Evolutionary conservation across 1,140 invertebrate species (phyloP), one percentile per base, ranked within the genome.

Genomic region (Tetramorium simillimum): DNA sequence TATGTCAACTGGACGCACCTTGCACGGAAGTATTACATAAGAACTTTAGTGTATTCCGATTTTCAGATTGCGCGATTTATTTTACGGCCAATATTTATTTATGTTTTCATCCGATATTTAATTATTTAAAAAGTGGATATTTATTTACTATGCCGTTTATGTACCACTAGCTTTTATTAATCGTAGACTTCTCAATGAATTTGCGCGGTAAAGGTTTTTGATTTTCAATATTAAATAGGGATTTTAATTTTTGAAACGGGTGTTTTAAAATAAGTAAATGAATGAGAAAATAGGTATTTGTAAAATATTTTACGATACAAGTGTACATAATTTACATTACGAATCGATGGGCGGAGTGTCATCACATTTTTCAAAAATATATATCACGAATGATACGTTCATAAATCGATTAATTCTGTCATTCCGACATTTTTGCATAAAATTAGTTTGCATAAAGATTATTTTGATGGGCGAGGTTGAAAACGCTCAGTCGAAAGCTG

Each of bases 21-120:
- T 46, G 24, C 62, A 67, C 9, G 37, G 16, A 70, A 81, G 37
- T 56, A 33, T 78, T 65, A 70, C 4, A 4, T 53, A 80, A 81
- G 43, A 46, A 46, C 24, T n/a, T 56, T 4, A 43, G 33, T 43
- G 62, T 16, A 46, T 63, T 28, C 10, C 21, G 12, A 28, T 43
- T 43, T 77, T 62, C 14, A 43, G 10, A 62, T 43, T 43, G 16
- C 7, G n/a, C 40, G 0, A 28, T 37, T 63, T 77, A 37, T 46
- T n/a, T 46, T 43, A 33, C 4, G 3, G 7, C 9, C 7, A 28
- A 37, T 76, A 76, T 43, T n/a, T 53, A n/a, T 9, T 43, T 46
- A 40, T 43, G 3, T n/a, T 24, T 62, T 46, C 16, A n/a, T 18
- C 5, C 21, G 1, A 43, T 12, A 60, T 60, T 77, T 77, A 33